Evolutionary conservation across 2,888 invertebrate genomes (phyloP).

Genomic region (Callinectes sapidus): DNA sequence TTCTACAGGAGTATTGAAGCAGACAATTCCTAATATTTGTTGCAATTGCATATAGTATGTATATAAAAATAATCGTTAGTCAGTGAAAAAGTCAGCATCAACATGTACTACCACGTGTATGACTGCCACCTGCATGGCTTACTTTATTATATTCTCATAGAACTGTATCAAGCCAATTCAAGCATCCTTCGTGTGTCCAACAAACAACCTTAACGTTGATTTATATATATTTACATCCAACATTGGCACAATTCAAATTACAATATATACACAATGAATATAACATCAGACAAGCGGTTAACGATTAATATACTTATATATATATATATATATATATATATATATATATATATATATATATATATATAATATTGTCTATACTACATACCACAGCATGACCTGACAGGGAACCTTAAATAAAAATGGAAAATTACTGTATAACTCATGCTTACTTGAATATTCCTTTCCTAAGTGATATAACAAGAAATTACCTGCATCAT

Average conservation of each 20-base stretch:
- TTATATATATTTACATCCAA: slow-evolving; percentile 68
- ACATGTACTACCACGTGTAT: background rate
- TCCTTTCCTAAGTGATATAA: background rate
- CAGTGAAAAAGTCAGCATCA: background rate
- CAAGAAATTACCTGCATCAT: background rate
- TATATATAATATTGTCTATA: slow-evolving; percentile 3
- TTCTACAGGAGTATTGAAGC: no score
- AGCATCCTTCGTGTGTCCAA: background rate
- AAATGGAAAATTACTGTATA: background rate
- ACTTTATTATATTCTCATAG: background rate
- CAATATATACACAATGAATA: slow-evolving; percentile 56
- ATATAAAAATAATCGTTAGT: no score
- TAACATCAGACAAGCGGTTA: slow-evolving; percentile 49
- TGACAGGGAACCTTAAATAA: background rate
- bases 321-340: slow-evolving; percentile 46
- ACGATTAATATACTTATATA: slow-evolving; percentile 30
- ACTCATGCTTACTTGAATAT: background rate
- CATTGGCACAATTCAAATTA: slow-evolving; percentile 67
- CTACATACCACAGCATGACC: slow-evolving; percentile 26
- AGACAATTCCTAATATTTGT: no score
- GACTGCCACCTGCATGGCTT: background rate
- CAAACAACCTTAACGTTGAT: slow-evolving; percentile 22
- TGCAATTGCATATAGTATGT: no score
- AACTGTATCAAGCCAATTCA: background rate
- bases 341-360: slow-evolving; percentile 16